Evolutionary conservation across 2,888 invertebrate species (phyloP).

Genomic region (Drosophila seclusa): DNA sequence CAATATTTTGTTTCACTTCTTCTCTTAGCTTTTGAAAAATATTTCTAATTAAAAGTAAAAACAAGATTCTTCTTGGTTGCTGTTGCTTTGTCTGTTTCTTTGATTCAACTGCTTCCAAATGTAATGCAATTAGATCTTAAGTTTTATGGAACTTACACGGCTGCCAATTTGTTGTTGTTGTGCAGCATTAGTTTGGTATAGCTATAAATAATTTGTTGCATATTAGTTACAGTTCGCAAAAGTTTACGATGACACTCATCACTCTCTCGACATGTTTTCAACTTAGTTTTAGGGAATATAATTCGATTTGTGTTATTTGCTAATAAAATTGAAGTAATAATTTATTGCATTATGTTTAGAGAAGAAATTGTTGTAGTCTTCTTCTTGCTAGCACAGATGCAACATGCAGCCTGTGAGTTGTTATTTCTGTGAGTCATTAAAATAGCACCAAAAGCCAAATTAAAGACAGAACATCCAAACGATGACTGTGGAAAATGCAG

Average conservation of each 20-base stretch:
- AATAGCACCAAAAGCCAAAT: background rate
- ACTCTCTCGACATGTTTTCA: slow-evolving; percentile 37
- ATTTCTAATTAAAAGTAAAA: slow-evolving; percentile 74
- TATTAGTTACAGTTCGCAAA: slow-evolving; percentile 49
- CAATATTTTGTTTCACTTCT: slow-evolving; percentile 20
- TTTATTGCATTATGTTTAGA: background rate
- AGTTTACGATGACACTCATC: slow-evolving; percentile 65
- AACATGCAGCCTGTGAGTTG: background rate
- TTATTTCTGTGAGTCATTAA: background rate
- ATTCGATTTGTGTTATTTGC: background rate
- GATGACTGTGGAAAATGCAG: background rate
- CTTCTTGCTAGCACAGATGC: background rate
- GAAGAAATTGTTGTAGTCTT: background rate
- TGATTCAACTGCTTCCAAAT: slow-evolving; percentile 39
- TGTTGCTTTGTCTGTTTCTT: slow-evolving; percentile 4
- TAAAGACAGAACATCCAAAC: background rate
- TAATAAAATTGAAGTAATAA: background rate
- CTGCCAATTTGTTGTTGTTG: background rate
- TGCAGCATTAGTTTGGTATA: slow-evolving; percentile 11
- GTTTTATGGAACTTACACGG: slow-evolving; percentile 43
- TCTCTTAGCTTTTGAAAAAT: slow-evolving; percentile 61
- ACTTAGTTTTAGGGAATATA: background rate
- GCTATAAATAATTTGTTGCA: slow-evolving; percentile 44
- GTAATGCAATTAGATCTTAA: slow-evolving; percentile 56
- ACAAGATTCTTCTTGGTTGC: slow-evolving; percentile 55